A percentile compares a stretch with the other conserved stretches of the same genome.
These are phyloP conservation scores for Pelochelys cantorii DNA, from an alignment of 2,797 vertebrate genomes.

Conservation along the genomic window DNA sequence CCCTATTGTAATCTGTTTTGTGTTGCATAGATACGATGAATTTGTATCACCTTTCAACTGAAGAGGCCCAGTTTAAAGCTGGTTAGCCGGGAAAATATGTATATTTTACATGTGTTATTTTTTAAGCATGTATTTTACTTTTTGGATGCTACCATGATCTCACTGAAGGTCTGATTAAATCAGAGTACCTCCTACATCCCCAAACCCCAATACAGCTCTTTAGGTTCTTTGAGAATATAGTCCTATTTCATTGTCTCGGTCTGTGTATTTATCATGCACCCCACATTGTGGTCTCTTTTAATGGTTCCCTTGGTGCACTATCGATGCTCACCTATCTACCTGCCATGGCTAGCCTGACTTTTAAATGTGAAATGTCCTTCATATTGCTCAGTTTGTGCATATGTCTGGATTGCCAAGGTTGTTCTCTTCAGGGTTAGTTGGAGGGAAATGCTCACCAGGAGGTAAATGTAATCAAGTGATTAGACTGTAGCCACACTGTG, in stretches of 20 bases:
- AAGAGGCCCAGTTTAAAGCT: slow-evolving; percentile 38
- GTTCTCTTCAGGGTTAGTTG: neutral
- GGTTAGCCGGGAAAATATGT: slow-evolving; percentile 31
- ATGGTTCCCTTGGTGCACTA: neutral
- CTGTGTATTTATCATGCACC: neutral
- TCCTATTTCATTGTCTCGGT: neutral
- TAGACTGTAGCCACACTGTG: slow-evolving; percentile 67
- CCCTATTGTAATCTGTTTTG: slow-evolving; percentile 8
- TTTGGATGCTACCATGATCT: neutral
- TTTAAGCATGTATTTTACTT: neutral
- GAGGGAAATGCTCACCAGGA: slow-evolving; percentile 58
- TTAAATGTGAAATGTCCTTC: neutral
- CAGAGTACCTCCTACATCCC: neutral
- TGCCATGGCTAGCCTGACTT: neutral
- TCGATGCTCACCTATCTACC: neutral
- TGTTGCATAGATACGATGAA: slow-evolving; percentile 34
- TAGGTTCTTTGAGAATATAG: neutral
- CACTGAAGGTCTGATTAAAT: fast-evolving
- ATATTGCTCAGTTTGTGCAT: neutral
- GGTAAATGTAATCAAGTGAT: slow-evolving; percentile 70
- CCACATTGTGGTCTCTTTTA: fast-evolving
- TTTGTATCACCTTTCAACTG: slow-evolving; percentile 40
- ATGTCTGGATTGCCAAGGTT: neutral
- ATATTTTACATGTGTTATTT: slow-evolving; percentile 34
- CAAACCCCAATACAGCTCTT: neutral